phyloP scores from a whole-genome alignment of 2,797 vertebrate species.

The Xenops minutus region DNA sequence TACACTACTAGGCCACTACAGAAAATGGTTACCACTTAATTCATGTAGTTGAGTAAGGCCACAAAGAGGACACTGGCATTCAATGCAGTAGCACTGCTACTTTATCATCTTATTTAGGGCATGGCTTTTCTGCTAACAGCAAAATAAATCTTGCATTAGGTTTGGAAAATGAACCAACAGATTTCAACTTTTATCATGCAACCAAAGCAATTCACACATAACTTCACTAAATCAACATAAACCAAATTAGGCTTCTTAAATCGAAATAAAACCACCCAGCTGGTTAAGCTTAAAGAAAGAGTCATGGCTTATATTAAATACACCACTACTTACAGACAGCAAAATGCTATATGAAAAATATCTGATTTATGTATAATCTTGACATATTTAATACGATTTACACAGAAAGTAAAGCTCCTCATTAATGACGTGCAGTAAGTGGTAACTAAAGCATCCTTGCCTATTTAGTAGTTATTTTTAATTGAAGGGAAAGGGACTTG shows the following conservation, averaged over 20 bases:
- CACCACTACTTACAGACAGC: accelerated
- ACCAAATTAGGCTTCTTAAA: not conserved
- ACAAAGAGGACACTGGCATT: not conserved
- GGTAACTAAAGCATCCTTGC: not conserved
- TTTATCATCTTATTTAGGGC: not conserved
- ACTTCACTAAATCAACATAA: not conserved
- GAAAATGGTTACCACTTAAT: not conserved
- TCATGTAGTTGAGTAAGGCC: not conserved
- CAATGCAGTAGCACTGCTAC: not conserved
- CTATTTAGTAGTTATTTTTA: not conserved
- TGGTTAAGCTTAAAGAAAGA: not conserved
- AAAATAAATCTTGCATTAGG: not conserved
- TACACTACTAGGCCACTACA: not conserved
- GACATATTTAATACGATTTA: not conserved
- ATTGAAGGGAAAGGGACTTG: not conserved
- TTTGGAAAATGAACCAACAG: not conserved
- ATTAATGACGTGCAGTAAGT: not conserved
- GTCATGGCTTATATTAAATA: not conserved
- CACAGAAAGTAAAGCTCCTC: not conserved
- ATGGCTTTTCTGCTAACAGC: not conserved
- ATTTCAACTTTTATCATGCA: not conserved
- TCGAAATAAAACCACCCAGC: not conserved
- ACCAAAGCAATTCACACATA: not conserved
- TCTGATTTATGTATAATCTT: not conserved
- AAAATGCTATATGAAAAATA: not conserved